Percentiles rank a stretch among this genome's conserved stretches.
Conservation (phyloP, 2,888 invertebrate genomes). For the Cybosia mesomella region DNA sequence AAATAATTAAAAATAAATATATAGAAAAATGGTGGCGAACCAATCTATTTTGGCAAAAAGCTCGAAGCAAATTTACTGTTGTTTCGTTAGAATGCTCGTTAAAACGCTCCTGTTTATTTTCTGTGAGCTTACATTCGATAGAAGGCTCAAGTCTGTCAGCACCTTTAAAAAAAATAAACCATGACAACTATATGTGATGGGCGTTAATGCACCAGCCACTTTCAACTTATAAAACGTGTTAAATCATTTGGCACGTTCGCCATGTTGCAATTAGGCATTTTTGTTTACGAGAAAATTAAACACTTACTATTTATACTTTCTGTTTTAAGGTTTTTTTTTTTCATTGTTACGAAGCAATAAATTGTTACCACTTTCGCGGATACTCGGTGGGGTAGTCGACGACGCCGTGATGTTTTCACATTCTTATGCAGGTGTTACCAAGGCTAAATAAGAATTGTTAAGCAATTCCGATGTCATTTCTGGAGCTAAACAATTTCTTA, state of each 20-base stretch:
- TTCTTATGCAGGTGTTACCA: conserved; percentile 26
- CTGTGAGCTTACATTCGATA: background rate
- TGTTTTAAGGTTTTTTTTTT: conserved; percentile 29
- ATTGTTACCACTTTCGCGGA: conserved; percentile 15
- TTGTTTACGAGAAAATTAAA: conserved; percentile 31
- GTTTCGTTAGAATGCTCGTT: background rate
- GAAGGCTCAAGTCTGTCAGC: background rate
- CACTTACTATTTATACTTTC: conserved; percentile 29
- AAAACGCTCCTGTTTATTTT: background rate
- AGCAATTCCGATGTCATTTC: conserved; percentile 56
- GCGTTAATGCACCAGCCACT: conserved; percentile 4
- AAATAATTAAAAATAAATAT: no score
- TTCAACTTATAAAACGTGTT: conserved; percentile 27
- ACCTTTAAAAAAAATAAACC: conserved; percentile 3
- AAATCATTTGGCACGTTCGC: conserved; percentile 25
- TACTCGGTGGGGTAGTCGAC: background rate
- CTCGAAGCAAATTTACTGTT: background rate
- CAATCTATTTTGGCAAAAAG: background rate
- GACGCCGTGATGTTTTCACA: conserved; percentile 18
- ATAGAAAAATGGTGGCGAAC: background rate
- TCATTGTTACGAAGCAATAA: conserved; percentile 25
- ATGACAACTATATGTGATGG: conserved; percentile 9
- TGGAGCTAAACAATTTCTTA: conserved; percentile 57
- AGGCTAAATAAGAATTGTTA: conserved; percentile 39
- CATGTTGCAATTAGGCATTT: conserved; percentile 10